Evolutionary conservation across 2,888 invertebrate genomes (phyloP), one percentile per base, ranked within the genome.

Genomic region (Boloria selene): DNA sequence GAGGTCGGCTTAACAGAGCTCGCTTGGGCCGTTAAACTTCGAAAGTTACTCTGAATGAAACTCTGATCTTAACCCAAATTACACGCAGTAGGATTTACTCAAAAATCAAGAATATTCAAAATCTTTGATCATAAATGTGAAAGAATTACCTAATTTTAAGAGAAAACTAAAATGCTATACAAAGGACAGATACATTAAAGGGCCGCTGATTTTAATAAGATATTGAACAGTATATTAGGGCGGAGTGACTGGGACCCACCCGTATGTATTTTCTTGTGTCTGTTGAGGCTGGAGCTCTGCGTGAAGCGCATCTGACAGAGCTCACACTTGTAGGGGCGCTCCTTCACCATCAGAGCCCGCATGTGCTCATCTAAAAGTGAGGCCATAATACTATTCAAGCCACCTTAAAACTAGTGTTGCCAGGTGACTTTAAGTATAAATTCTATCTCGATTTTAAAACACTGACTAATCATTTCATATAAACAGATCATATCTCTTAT

Each of bases 231-330:
- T 49, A 52, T 54, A 51, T 56, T 51, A 60, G 62, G 62, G 65
- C 64, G 64, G 63, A 60, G 53, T 65, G 61, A 58, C 63, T 81
- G 80, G 81, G 84, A 92, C 93, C 87, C 90, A 93, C 93, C 93
- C 82, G 95, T 95, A 81, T 95, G 95, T 76, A 95, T 94, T 83
- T 95, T 93, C 88, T 94, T 95, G 90, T 95, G 95, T 78, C 95
- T 93, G 88, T 95, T 95, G 80, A 95, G 92, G 84, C 95, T 95
- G 89, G 94, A 94, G 86, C 95, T 95, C 88, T 95, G 95, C 80
- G 94, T 95, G 88, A 95, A 95, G 86, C 94, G 93, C 88, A 95
- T 95, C 85, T 93, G 92, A 86, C 95, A 95, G 81, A 94, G 88
- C 77, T 94, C 94, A 85, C 95, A 95, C 86, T 94, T 94, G 90